Percentiles rank a stretch among this genome's conserved stretches.
Conservation (phyloP, 2,888 invertebrate genomes). For the Aspidiotus destructor region DNA sequence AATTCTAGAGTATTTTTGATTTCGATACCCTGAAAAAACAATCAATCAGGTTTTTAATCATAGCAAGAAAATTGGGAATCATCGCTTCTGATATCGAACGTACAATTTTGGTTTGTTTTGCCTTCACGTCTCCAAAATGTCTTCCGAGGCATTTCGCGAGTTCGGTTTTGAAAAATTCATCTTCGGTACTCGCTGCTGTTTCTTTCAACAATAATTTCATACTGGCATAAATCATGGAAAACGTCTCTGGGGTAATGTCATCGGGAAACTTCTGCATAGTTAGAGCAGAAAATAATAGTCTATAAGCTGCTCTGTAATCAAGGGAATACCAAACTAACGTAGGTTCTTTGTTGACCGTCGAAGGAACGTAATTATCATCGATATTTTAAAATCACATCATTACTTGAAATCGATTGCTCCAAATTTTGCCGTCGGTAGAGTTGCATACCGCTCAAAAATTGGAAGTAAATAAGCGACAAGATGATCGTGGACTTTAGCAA, state of each 20-base stretch:
- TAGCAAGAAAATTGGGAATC: not conserved
- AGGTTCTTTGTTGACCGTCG: too few species aligned
- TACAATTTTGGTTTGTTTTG: too few species aligned
- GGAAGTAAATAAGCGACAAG: not conserved
- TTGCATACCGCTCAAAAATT: not conserved
- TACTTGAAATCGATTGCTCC: not conserved
- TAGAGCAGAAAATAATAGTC: not conserved
- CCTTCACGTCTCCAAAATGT: not conserved
- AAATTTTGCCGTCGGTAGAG: not conserved
- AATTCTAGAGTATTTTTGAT: not conserved
- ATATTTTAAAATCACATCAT: not conserved
- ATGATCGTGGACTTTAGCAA: not conserved
- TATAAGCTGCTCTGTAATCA: not conserved
- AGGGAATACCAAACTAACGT: not conserved
- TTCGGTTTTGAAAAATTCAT: not conserved
- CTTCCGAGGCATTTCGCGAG: not conserved
- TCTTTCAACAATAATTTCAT: not conserved
- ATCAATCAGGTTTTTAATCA: not conserved
- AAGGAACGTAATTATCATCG: not conserved
- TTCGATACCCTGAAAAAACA: not conserved
- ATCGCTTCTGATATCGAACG: too few species aligned
- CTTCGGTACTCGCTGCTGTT: not conserved
- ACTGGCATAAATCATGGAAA: constrained; percentile 1
- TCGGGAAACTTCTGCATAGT: not conserved
- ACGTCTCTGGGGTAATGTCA: not conserved